Conservation (phyloP, 2,888 invertebrate genomes). For the Scaptomyza reducta region DNA sequence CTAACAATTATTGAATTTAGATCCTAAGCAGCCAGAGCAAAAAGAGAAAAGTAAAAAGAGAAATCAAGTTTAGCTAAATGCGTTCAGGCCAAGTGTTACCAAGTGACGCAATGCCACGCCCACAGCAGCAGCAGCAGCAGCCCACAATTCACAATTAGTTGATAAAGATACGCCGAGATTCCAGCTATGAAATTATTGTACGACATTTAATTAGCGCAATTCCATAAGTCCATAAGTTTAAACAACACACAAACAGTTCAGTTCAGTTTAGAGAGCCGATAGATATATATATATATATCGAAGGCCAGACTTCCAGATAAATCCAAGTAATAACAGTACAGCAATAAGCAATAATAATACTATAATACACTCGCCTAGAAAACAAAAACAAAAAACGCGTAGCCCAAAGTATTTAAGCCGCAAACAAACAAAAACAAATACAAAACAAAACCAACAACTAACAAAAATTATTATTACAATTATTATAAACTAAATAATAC, state of each 20-base stretch:
- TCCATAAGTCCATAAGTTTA: constrained; percentile 78
- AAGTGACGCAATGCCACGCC: constrained; percentile 69
- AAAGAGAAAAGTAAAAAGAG: background rate
- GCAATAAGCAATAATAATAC: constrained; percentile 3
- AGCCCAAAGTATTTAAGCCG: constrained; percentile 78
- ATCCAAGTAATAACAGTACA: background rate
- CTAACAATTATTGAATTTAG: constrained; percentile 72
- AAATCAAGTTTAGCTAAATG: constrained; percentile 51
- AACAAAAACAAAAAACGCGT: constrained; percentile 57
- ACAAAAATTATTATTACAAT: constrained; percentile 68
- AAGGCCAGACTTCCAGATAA: constrained; percentile 45
- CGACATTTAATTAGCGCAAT: constrained; percentile 76
- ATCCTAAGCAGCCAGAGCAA: constrained; percentile 58
- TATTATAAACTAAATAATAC: constrained; percentile 57
- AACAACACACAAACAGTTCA: constrained; percentile 25
- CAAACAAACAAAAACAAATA: constrained; percentile 57
- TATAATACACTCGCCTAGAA: constrained; percentile 54
- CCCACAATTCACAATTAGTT: constrained; percentile 26
- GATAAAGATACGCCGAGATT: constrained; percentile 60
- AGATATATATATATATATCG: constrained; percentile 17
- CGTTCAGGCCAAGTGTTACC: constrained; percentile 48
- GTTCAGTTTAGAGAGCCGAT: constrained; percentile 69
- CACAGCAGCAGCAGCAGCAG: constrained; percentile 44
- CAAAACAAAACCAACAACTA: constrained; percentile 51
- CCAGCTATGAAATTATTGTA: constrained; percentile 78